phyloP scores from a whole-genome alignment of 2,797 vertebrate species.

The Serranus cabrilla region DNA sequence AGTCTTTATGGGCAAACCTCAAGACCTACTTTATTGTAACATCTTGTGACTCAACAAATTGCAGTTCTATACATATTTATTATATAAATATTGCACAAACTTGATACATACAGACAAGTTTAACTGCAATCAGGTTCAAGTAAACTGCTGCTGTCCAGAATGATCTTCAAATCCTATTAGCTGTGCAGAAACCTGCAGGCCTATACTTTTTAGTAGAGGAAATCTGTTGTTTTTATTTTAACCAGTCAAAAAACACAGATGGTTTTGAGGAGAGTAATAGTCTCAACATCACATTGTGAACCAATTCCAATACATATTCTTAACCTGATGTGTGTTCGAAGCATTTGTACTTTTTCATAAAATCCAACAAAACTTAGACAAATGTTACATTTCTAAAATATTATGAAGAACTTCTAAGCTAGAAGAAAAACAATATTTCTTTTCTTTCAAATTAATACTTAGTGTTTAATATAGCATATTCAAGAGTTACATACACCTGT shows the following conservation, averaged over 20 bases:
- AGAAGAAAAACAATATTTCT: too few relatives aligned
- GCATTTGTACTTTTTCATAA: neutral
- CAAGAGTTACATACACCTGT: slow-evolving; percentile 15
- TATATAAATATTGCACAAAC: neutral
- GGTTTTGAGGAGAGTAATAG: neutral
- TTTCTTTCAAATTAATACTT: neutral
- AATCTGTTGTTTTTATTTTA: neutral
- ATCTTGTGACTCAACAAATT: slow-evolving; percentile 70
- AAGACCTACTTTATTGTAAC: too few relatives aligned
- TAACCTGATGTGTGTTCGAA: neutral
- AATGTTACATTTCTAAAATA: neutral
- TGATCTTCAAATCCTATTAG: neutral
- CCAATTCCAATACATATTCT: neutral
- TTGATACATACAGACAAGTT: neutral
- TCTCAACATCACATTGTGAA: neutral
- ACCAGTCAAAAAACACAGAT: neutral
- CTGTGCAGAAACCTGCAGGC: neutral
- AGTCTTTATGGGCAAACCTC: too few relatives aligned
- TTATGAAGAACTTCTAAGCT: neutral
- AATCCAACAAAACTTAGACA: neutral
- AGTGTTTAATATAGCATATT: neutral
- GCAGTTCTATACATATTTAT: neutral
- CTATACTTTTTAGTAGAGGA: neutral
- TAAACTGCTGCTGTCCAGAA: neutral
- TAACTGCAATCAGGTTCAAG: neutral